Base-by-base conservation (phyloP, 2,797 vertebrate genomes). In the Tenualosa thibaudeaui region DNA sequence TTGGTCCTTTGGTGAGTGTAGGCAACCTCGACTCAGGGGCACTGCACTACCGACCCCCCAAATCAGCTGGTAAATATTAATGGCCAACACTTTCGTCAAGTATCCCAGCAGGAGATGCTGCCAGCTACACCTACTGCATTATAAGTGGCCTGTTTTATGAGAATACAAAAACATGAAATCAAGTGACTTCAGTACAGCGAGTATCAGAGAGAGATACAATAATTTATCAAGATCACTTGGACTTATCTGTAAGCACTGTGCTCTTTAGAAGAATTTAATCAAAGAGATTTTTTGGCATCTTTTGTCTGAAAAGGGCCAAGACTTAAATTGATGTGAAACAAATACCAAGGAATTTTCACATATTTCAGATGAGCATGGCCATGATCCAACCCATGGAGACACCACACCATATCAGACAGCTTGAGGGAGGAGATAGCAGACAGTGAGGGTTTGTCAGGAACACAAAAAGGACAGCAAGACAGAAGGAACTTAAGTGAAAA, bases 141-240 rank as follows among this genome's bases (percentile, higher is more conserved):
- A 83, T 51, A 88, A 87, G 40, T 43, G 84, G 56, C 83, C 81
- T 75, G 31, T 86, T 81, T 85, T 53, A 71, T 71, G 53, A 13
- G 43, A 81, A 37, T 3, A 51, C 5, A 37, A 31, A 68, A 24
- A 1, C 40, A 71, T 75, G n/a, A 88, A 88, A 83, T 53, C 2
- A 43, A 54, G 81, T 50, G 37, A 71, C 82, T 89, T 82, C 81
- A 88, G 83, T 86, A 85, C 82, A 88, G 22, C 86, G 87, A 83
- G 81, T 2, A 50, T 68, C 84, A 83, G 75, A 19, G 60, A 46
- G 81, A 78, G 83, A 85, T 81, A 50, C 75, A 46, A 56, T 75
- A 22, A 22, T 46, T 78, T 15, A 46, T 46, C 71, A 8, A 78
- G 40, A 75, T 15, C 37, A 40, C 58, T 81, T 82, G 60, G 37